phyloP scores from a whole-genome alignment of 2,797 vertebrate species.

The Schizothorax lantsangensis region DNA sequence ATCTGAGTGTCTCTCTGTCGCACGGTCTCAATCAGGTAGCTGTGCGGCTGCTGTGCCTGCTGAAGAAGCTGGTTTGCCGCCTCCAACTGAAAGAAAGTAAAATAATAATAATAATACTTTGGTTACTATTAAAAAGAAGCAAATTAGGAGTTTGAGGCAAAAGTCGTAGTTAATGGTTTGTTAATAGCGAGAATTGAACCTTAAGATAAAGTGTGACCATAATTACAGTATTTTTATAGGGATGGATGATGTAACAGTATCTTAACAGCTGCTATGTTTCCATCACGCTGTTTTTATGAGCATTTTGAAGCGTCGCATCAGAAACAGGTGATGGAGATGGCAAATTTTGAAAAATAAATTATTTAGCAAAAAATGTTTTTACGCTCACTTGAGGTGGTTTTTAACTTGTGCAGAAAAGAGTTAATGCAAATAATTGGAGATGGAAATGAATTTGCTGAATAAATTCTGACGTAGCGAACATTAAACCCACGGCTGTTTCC shows the following conservation, averaged over 20 bases:
- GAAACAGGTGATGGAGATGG: not conserved
- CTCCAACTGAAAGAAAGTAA: constrained; percentile 79
- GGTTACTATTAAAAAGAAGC: no score
- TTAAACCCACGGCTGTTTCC: not conserved
- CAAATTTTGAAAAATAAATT: no score
- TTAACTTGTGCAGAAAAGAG: no score
- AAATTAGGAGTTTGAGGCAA: not conserved
- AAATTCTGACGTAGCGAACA: not conserved
- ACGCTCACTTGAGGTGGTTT: no score
- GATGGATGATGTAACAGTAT: not conserved
- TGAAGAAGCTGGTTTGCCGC: constrained; percentile 86
- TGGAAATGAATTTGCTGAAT: not conserved
- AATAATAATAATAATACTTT: not conserved
- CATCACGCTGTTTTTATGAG: not conserved
- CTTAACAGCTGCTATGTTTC: not conserved
- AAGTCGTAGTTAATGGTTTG: not conserved
- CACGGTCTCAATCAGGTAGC: constrained; percentile 91
- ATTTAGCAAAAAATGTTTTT: no score
- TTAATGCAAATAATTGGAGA: no score
- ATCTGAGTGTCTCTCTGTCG: constrained; percentile 89
- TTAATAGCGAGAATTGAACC: no score
- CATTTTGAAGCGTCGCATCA: not conserved
- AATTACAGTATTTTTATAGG: not conserved
- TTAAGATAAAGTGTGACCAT: not conserved
- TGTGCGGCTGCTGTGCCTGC: constrained; percentile 93